Evolutionary conservation across 2,888 invertebrate species (phyloP).

Genomic region (Bombyx huttoni): DNA sequence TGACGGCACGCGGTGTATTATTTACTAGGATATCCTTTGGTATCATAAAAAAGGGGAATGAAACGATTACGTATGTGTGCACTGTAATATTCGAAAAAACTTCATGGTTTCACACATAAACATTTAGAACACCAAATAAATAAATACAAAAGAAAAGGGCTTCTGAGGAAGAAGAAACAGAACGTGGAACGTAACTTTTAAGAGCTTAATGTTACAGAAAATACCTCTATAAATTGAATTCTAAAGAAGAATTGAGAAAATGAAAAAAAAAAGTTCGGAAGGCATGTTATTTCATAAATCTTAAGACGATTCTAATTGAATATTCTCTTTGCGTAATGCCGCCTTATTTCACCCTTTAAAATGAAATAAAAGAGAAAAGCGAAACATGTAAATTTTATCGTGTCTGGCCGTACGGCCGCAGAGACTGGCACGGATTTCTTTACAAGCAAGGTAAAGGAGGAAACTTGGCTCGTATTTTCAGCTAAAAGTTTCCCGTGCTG

Average conservation of each 20-base stretch:
- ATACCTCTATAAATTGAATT: background rate
- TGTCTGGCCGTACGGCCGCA: slow-evolving; percentile 44
- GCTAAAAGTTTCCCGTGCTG: slow-evolving; percentile 56
- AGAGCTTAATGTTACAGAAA: background rate
- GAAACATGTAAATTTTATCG: slow-evolving; percentile 71
- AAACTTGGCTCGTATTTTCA: slow-evolving; percentile 66
- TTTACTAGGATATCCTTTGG: background rate
- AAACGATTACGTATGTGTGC: background rate
- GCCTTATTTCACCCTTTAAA: slow-evolving; percentile 68
- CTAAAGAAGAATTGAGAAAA: slow-evolving; percentile 8
- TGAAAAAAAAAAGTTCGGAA: slow-evolving; percentile 34
- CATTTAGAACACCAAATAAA: too few species aligned
- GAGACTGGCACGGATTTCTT: slow-evolving; percentile 53
- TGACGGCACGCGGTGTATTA: background rate
- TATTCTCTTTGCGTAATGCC: slow-evolving; percentile 65
- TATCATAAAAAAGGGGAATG: background rate
- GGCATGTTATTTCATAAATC: slow-evolving; percentile 39
- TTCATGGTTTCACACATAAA: background rate
- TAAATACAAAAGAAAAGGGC: too few species aligned
- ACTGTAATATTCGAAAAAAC: background rate
- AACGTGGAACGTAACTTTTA: background rate
- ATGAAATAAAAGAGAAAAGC: slow-evolving; percentile 63
- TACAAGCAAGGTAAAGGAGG: slow-evolving; percentile 46
- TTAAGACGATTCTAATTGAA: slow-evolving; percentile 62
- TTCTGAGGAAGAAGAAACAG: background rate